Evolutionary conservation across 2,888 invertebrate species (phyloP).

Genomic region (Quadriops clusia): DNA sequence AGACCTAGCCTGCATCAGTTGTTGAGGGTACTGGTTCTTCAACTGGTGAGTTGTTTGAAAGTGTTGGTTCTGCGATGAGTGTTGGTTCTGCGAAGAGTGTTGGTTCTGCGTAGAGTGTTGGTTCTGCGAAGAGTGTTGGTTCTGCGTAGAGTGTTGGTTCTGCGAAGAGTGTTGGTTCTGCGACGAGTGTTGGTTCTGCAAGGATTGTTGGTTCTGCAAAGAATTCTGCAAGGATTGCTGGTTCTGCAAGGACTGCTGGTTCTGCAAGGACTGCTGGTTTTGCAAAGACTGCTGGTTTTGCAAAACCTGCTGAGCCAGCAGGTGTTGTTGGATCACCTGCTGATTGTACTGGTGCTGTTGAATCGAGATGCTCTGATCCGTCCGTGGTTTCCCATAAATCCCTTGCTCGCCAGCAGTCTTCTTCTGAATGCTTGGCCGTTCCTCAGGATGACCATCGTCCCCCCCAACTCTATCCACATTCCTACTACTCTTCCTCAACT

Average conservation of each 20-base stretch:
- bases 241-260: slow-evolving; percentile 35
- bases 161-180: slow-evolving; percentile 33
- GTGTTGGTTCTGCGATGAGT: slow-evolving; percentile 33
- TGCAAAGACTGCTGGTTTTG: slow-evolving; percentile 23
- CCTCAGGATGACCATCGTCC: slow-evolving; percentile 37
- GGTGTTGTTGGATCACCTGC: slow-evolving; percentile 39
- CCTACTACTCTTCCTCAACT: slow-evolving; percentile 39
- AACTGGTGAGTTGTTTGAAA: slow-evolving; percentile 30
- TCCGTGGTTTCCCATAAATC: slow-evolving; percentile 49
- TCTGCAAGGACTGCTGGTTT: slow-evolving; percentile 39
- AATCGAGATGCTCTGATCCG: slow-evolving; percentile 31
- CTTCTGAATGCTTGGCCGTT: slow-evolving; percentile 37
- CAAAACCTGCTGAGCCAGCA: slow-evolving; percentile 32
- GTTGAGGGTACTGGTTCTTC: slow-evolving; percentile 23
- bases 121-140: slow-evolving; percentile 28
- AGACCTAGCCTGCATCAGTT: slow-evolving; percentile 37
- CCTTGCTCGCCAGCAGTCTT: slow-evolving; percentile 43
- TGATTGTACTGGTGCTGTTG: slow-evolving; percentile 33
- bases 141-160: slow-evolving; percentile 40
- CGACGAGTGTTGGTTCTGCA: slow-evolving; percentile 34
- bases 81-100: slow-evolving; percentile 40
- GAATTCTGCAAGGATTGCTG: slow-evolving; percentile 32
- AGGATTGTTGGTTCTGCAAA: slow-evolving; percentile 37
- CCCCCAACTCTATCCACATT: slow-evolving; percentile 29
- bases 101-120: slow-evolving; percentile 29